These are phyloP conservation scores for Melanotaenia parkinsoni DNA, from an alignment of 2,797 vertebrate species.

Conservation along the genomic window DNA sequence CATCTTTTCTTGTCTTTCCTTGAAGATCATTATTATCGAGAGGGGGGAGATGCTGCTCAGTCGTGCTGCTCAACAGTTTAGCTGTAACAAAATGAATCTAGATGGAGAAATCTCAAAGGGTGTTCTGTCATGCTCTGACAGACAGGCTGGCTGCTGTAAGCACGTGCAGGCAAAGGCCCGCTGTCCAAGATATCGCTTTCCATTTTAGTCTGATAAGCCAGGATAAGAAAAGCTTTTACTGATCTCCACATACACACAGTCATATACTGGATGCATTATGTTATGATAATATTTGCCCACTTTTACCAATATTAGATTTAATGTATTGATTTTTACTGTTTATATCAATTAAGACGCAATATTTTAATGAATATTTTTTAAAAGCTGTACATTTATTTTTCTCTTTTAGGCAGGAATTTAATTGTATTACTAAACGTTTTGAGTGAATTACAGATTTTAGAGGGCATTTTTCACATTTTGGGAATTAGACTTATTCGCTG, in stretches of 20 bases:
- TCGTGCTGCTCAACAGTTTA: constrained; percentile 56
- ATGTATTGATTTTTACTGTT: not conserved
- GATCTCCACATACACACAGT: not conserved
- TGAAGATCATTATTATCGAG: constrained; percentile 77
- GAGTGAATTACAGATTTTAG: not conserved
- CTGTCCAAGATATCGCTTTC: constrained; percentile 53
- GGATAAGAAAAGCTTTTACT: not conserved
- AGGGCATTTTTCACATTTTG: not conserved
- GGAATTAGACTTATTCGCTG: not conserved
- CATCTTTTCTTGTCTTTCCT: constrained; percentile 71
- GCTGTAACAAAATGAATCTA: constrained; percentile 50
- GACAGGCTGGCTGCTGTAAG: constrained; percentile 60
- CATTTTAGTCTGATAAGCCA: constrained; percentile 42
- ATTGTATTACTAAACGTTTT: not conserved
- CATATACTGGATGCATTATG: constrained; percentile 10
- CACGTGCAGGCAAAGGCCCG: constrained; percentile 52
- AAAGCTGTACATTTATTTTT: not conserved
- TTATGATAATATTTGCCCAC: not conserved
- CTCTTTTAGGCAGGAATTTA: not conserved
- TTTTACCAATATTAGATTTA: constrained; percentile 15
- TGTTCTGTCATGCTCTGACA: constrained; percentile 61
- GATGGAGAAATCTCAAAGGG: constrained; percentile 70
- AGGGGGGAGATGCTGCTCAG: constrained; percentile 20
- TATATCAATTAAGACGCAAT: not conserved
- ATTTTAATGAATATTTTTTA: not conserved